These are phyloP conservation scores for Suncus etruscus DNA, from an alignment of 2,113 vertebrate genomes.

Conservation along the genomic window DNA sequence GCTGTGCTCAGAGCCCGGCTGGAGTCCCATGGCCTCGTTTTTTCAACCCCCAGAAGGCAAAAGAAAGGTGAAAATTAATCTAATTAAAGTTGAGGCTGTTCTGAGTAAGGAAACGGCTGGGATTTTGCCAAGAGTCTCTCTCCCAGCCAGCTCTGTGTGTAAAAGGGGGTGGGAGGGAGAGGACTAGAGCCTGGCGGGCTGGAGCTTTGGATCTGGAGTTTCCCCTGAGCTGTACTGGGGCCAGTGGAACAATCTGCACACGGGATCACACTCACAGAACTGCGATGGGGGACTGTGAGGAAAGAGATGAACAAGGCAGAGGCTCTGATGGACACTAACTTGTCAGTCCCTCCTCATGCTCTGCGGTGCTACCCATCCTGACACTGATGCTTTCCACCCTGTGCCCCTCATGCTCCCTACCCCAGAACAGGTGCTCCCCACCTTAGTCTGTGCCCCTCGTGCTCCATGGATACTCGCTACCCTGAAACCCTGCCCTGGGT, in stretches of 20 bases:
- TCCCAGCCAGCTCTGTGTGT: constrained; percentile 51
- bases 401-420: not conserved
- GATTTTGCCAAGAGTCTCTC: constrained; percentile 16
- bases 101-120: constrained; percentile 45
- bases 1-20: not conserved
- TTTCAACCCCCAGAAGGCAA: constrained; percentile 30
- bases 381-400: too few relatives aligned
- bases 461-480: too few relatives aligned
- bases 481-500: too few relatives aligned
- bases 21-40: not conserved
- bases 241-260: too few relatives aligned
- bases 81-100: constrained; percentile 68
- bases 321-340: not conserved
- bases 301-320: not conserved
- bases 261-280: not conserved
- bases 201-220: not conserved
- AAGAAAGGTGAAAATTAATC: constrained; percentile 72
- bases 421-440: not conserved
- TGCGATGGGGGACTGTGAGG: not conserved
- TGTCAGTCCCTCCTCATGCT: not conserved
- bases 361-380: not conserved
- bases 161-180: not conserved
- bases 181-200: not conserved
- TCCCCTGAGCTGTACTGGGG: not conserved
- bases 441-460: too few relatives aligned